Evolutionary conservation across 2,113 vertebrate species (phyloP), one percentile per base, ranked within the genome.

Genomic region (Nipponia nippon): DNA sequence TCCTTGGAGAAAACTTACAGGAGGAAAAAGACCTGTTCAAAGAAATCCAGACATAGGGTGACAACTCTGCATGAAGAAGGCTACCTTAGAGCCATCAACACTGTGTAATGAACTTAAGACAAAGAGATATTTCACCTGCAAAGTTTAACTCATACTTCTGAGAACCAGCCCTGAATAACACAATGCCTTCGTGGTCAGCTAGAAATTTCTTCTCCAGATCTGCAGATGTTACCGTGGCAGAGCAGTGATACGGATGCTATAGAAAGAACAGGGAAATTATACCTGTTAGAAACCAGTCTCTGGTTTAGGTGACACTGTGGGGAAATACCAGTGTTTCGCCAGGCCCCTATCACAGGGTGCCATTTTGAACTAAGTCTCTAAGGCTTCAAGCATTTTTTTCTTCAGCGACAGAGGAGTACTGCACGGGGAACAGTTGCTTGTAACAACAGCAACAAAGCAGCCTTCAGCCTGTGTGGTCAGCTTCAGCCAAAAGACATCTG

Each of bases 121-220:
- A 93, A 85, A 38, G 61, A 73, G 34, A 75, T 78, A 93, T 38
- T 50, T 97, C 96, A 99, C 99, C 98, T 98, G 89, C 70, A 78
- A 99, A 99, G 90, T 96, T 95, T 90, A 99, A 58, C 21, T 79
- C 55, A 61, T 99, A 99, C 12, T 73, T 29, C 72, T 98, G 98
- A 67, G 97, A 97, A 29, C 98, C 99, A 62, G 98, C 99, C 6
- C n/a, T 81, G 55, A 99, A 98, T 1, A 61, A 25, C 44, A 99
- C 65, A 32, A 77, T 69, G 3, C 94, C 96, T 5, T 21, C 97
- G 26, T 11, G 81, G 91, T 98, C 88, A 9, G 91, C 73, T 85
- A 95, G 95, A 62, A 96, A 99, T 18, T 90, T 52, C 12, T 85
- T 89, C 94, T 99, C 99, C 95, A 99, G 94, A 49, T 97, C 94